Evolutionary conservation across 2,797 vertebrate genomes (phyloP).

Genomic region (Micropoecilia bifurca): DNA sequence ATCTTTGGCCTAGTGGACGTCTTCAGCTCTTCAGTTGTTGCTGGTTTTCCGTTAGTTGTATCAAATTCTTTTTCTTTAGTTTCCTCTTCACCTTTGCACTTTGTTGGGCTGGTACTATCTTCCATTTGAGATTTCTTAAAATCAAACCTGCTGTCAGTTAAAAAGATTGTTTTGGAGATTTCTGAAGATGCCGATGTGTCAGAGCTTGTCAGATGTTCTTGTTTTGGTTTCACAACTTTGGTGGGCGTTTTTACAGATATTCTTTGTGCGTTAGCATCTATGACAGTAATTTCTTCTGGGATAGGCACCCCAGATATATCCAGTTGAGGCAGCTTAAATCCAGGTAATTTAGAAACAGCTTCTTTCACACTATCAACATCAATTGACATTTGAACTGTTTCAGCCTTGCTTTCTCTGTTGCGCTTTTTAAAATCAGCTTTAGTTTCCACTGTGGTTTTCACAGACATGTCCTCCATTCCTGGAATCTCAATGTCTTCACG

Average conservation of each 20-base stretch:
- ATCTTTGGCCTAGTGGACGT: conserved; percentile 61
- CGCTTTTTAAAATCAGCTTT: conserved; percentile 51
- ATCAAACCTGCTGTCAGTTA: conserved; percentile 53
- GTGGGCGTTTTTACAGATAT: conserved; percentile 77
- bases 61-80: conserved; percentile 16
- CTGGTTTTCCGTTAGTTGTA: conserved; percentile 21
- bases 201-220: conserved; percentile 30
- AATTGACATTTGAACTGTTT: conserved; percentile 71
- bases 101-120: conserved; percentile 34
- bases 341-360: conserved; percentile 81
- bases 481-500: conserved; percentile 73
- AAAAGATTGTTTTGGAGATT: conserved; percentile 48
- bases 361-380: conserved; percentile 82
- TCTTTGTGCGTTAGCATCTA: conserved; percentile 80
- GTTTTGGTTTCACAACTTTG: conserved; percentile 69
- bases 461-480: conserved; percentile 59
- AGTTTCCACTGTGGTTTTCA: conserved; percentile 21
- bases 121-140: conserved; percentile 48
- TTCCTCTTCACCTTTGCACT: conserved; percentile 64
- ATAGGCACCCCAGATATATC: conserved; percentile 77
- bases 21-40: conserved; percentile 48
- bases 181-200: conserved; percentile 49
- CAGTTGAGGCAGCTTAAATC: conserved; percentile 80
- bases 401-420: conserved; percentile 49
- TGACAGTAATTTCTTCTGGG: conserved; percentile 80